Percentiles rank a stretch among this genome's conserved stretches.
These are phyloP conservation scores for Oreotrochilus melanogaster DNA, from an alignment of 2,113 vertebrate species.

Conservation along the genomic window DNA sequence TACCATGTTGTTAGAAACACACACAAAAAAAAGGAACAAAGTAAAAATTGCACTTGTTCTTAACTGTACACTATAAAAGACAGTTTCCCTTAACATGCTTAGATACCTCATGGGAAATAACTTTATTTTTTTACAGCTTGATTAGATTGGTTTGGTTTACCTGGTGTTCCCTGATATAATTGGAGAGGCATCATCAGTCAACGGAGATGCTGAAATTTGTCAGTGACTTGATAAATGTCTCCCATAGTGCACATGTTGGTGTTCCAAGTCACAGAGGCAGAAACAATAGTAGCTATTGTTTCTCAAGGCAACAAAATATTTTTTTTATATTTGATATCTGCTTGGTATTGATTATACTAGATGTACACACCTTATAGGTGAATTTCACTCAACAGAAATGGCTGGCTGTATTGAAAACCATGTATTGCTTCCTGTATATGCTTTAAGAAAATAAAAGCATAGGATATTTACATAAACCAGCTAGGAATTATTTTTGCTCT, in stretches of 20 bases:
- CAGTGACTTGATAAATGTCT: neutral
- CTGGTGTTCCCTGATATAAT: neutral
- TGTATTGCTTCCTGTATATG: neutral
- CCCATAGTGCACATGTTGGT: neutral
- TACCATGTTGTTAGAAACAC: neutral
- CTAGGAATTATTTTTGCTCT: neutral
- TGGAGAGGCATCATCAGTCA: neutral
- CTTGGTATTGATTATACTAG: neutral
- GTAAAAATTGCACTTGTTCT: neutral
- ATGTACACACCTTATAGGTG: neutral
- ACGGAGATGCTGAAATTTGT: neutral
- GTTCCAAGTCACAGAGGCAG: neutral
- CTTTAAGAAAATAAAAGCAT: neutral
- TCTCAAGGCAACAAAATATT: neutral
- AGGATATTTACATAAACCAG: neutral
- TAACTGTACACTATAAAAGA: neutral
- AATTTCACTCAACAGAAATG: neutral
- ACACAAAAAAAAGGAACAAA: neutral
- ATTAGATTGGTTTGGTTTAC: neutral
- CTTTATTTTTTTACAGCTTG: neutral
- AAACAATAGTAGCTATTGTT: neutral
- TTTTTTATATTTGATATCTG: neutral
- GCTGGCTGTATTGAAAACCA: neutral
- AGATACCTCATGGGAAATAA: neutral
- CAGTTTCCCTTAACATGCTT: neutral